Evolutionary conservation across 2,888 invertebrate species (phyloP), one percentile per base, ranked within the genome.

Genomic region (Abrostola tripartita): DNA sequence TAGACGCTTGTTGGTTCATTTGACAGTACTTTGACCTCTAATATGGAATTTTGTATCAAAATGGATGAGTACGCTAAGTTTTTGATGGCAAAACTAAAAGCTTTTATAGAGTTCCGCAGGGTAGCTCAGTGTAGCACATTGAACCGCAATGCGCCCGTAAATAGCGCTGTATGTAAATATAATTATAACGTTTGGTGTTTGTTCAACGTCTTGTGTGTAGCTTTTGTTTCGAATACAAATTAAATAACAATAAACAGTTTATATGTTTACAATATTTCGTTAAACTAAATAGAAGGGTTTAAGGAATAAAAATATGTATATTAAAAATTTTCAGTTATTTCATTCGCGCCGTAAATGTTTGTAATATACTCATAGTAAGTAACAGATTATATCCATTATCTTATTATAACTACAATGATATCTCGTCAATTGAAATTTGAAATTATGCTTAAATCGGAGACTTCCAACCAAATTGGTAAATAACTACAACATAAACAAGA

Each of bases 1-100:
- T 65, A 68, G 67, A 78, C 75, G 70, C 67, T 81, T 65, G 66
- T 74, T 81, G 81, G 78, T 83, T 85, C 83, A 83, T 84, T 84
- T 81, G 66, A 68, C 61, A 68, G 75, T 79, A 72, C 78, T 81
- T 77, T 81, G 76, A 77, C 76, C 78, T 61, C 64, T 75, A 78
- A 76, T 83, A 71, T 71, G 55, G 65, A 67, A 78, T 81, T 77
- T 73, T 50, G 74, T 75, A 75, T 74, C 79, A 76, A 75, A 79
- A 81, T 78, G 60, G 66, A 68, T 71, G 71, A 56, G 51, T 61
- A 50, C 12, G 14, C 53, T 52, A 73, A 76, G 79, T 71, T 79
- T 79, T 78, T 75, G 63, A 75, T 70, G 53, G 57, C 58, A 36
- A 58, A 62, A 61, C 47, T 77, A 68, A 78, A 78, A 77, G 71